Percentiles rank a stretch among this genome's conserved stretches.
Evolutionary conservation across 2,113 vertebrate genomes (phyloP).

Genomic region (Hyaena hyaena): DNA sequence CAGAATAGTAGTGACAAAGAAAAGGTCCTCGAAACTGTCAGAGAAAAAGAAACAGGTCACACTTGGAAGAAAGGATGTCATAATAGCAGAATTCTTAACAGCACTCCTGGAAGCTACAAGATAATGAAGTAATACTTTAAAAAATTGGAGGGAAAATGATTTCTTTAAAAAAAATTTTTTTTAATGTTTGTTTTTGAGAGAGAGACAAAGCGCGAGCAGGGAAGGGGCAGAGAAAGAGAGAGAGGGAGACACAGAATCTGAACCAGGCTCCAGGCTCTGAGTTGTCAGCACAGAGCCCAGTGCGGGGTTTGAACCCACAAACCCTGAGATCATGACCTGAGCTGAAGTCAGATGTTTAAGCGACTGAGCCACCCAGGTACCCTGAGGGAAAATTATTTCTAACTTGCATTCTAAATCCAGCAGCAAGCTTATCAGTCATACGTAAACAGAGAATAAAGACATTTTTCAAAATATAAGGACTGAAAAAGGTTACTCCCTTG

Average conservation of each 20-base stretch:
- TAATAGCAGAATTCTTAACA: neutral
- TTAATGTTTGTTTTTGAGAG: too few relatives aligned
- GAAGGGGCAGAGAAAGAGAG: too few relatives aligned
- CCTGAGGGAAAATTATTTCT: neutral
- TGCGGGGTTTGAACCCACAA: too few relatives aligned
- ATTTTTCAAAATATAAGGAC: neutral
- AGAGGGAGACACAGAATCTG: too few relatives aligned
- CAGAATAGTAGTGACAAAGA: neutral
- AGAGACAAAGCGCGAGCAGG: too few relatives aligned
- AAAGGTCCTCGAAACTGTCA: neutral
- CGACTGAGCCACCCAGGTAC: too few relatives aligned
- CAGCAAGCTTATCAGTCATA: neutral
- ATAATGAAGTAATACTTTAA: neutral
- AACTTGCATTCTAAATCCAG: neutral
- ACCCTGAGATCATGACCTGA: too few relatives aligned
- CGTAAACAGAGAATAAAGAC: neutral
- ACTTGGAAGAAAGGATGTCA: neutral
- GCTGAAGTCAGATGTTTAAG: too few relatives aligned
- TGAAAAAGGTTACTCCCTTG: neutral
- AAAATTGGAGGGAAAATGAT: neutral
- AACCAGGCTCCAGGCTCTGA: too few relatives aligned
- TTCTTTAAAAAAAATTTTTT: too few relatives aligned
- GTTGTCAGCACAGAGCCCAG: too few relatives aligned
- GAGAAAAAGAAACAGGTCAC: neutral
- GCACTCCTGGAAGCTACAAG: neutral